Evolutionary conservation across 2,113 vertebrate genomes (phyloP).

Genomic region (Anoura caudifer): DNA sequence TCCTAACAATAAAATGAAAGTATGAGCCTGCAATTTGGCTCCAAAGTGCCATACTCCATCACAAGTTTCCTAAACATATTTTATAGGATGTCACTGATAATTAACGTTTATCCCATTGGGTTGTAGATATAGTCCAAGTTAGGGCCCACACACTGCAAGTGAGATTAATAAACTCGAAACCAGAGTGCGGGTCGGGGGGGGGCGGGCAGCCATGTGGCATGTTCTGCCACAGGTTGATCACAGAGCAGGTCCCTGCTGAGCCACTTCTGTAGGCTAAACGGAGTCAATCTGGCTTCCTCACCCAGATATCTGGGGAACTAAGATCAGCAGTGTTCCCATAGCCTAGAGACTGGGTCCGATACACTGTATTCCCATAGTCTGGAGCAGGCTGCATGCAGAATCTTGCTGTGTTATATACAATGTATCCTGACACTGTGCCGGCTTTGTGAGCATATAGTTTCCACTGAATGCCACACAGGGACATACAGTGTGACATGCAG

Average conservation of each 20-base stretch:
- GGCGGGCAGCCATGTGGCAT: not conserved
- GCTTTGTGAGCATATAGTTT: no score
- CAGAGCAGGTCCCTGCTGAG: not conserved
- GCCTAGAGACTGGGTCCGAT: no score
- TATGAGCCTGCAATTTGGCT: not conserved
- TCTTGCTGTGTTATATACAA: no score
- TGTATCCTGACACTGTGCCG: no score
- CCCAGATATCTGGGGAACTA: no score
- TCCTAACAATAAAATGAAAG: not conserved
- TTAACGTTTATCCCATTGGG: not conserved
- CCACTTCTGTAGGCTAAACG: no score
- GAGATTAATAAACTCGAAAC: not conserved
- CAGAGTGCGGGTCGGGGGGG: rapidly evolving
- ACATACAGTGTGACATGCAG: no score
- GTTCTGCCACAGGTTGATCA: not conserved
- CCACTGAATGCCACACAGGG: no score
- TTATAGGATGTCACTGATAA: not conserved
- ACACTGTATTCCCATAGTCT: no score
- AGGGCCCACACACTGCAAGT: not conserved
- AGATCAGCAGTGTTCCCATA: no score
- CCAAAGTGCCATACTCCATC: not conserved
- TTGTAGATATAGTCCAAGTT: not conserved
- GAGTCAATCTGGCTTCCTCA: no score
- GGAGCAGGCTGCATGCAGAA: no score
- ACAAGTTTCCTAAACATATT: not conserved